These are phyloP conservation scores for Plemyria rubiginata DNA, from an alignment of 2,888 invertebrate species.

Conservation along the genomic window DNA sequence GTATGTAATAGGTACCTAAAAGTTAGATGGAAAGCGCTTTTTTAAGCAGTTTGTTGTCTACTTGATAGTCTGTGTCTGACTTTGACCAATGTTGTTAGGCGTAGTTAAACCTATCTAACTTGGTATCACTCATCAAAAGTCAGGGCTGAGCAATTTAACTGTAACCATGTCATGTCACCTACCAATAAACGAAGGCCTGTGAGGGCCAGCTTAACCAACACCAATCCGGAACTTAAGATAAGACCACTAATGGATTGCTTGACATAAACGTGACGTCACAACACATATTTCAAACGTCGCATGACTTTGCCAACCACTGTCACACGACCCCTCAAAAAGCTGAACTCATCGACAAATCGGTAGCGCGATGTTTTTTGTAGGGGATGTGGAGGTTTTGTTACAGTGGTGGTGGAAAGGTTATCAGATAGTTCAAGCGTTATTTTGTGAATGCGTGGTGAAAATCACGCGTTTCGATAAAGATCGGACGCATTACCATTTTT, in stretches of 20 bases:
- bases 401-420: slow-evolving; percentile 67
- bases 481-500: slow-evolving; percentile 79
- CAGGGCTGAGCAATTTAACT: not conserved
- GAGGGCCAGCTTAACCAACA: slow-evolving; percentile 61
- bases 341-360: slow-evolving; percentile 6
- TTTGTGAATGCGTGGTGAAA: slow-evolving; percentile 77
- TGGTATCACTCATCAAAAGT: slow-evolving; percentile 1
- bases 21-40: too few species aligned
- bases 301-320: slow-evolving; percentile 60
- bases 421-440: slow-evolving; percentile 82
- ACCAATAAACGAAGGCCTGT: slow-evolving; percentile 61
- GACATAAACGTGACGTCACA: slow-evolving; percentile 84
- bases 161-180: slow-evolving; percentile 64
- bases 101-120: too few species aligned
- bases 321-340: slow-evolving; percentile 42
- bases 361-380: slow-evolving; percentile 10
- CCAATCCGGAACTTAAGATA: slow-evolving; percentile 82
- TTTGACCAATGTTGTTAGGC: too few species aligned
- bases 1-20: too few species aligned
- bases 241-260: slow-evolving; percentile 83
- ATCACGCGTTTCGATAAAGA: slow-evolving; percentile 77
- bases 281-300: slow-evolving; percentile 81
- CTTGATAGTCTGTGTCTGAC: too few species aligned
- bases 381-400: slow-evolving; percentile 46
- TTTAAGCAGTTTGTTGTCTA: too few species aligned